Conservation (phyloP, 53 echinoderm and acorn worm species). For the Glandiceps talaboti region DNA sequence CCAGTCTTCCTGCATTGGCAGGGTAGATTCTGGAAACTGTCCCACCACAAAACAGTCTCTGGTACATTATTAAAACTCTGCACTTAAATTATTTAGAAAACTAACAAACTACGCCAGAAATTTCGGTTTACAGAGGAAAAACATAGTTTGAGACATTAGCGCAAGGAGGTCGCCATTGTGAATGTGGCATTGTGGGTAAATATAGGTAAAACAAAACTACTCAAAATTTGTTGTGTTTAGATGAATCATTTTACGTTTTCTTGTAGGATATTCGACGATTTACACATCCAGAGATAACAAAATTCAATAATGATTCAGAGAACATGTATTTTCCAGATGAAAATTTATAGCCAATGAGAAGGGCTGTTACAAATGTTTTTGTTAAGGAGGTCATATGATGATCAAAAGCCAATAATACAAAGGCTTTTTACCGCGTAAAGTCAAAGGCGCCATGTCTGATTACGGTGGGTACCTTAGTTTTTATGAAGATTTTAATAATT, state of each 20-base stretch:
- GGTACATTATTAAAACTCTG: neutral
- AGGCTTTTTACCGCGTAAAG: neutral
- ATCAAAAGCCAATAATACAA: neutral
- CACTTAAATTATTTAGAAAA: too few species aligned
- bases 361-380: neutral
- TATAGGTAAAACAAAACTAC: neutral
- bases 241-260: too few species aligned
- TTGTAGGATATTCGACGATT: too few species aligned
- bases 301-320: too few species aligned
- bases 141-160: too few species aligned
- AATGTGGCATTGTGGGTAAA: neutral
- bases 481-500: neutral
- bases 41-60: neutral
- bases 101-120: too few species aligned
- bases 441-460: conserved; percentile 1
- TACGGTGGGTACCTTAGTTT: neutral
- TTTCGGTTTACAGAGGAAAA: too few species aligned
- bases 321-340: too few species aligned
- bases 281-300: too few species aligned
- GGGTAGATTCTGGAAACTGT: neutral
- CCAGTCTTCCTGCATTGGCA: neutral
- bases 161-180: neutral
- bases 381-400: neutral
- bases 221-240: too few species aligned
- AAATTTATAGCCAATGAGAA: neutral